Evolutionary conservation across 2,797 vertebrate genomes (phyloP).

Genomic region (Lithobates sylvaticus): DNA sequence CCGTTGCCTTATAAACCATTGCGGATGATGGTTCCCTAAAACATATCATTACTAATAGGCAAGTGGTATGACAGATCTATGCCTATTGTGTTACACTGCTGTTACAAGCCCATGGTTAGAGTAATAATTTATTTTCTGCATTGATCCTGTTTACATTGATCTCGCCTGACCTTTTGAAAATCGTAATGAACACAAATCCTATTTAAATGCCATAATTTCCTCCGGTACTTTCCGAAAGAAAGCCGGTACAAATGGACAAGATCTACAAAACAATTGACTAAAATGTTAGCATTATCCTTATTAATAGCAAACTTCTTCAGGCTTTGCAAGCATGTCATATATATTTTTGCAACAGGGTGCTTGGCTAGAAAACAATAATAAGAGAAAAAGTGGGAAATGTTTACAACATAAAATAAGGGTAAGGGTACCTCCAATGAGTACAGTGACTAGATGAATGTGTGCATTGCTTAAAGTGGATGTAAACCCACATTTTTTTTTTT

Average conservation of each 20-base stretch:
- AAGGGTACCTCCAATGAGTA: background rate
- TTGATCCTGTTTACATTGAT: constrained; percentile 69
- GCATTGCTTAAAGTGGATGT: no score
- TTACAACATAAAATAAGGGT: background rate
- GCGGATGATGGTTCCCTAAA: constrained; percentile 48
- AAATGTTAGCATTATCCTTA: constrained; percentile 34
- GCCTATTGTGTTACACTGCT: constrained; percentile 16
- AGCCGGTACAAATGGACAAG: constrained; percentile 41
- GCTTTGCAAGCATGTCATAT: constrained; percentile 12
- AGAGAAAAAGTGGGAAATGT: background rate
- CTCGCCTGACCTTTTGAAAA: constrained; percentile 69
- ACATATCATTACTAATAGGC: constrained; percentile 62
- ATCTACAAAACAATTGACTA: constrained; percentile 54
- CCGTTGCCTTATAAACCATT: constrained; percentile 56
- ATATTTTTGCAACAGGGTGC: constrained; percentile 21
- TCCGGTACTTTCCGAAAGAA: constrained; percentile 15
- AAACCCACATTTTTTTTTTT: no score
- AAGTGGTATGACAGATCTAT: constrained; percentile 51
- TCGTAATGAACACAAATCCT: constrained; percentile 54
- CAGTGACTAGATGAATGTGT: no score
- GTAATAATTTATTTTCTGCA: constrained; percentile 64
- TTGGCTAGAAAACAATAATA: constrained; percentile 30
- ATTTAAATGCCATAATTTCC: constrained; percentile 63
- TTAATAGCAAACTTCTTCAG: constrained; percentile 20
- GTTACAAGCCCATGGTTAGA: constrained; percentile 19